Percentiles rank a stretch among this genome's conserved stretches.
These are phyloP conservation scores for Tubiluchus corallicola DNA, from an alignment of 2,888 invertebrate species.

Conservation along the genomic window DNA sequence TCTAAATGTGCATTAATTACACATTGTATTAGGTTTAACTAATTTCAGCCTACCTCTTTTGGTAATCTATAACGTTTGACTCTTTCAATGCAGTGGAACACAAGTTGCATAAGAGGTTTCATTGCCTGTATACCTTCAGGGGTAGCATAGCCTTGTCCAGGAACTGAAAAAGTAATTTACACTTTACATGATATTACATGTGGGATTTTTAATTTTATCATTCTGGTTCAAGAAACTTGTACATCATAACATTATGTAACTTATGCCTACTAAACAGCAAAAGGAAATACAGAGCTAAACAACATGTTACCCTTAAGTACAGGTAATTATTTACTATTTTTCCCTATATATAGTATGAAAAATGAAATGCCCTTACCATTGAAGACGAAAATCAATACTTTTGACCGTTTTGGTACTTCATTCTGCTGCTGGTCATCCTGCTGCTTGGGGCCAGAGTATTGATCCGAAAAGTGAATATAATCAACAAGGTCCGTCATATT, in stretches of 20 bases:
- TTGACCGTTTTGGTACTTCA: conserved; percentile 50
- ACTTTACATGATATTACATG: too few relatives aligned
- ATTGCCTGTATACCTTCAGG: conserved; percentile 46
- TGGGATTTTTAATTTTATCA: too few relatives aligned
- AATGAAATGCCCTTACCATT: too few relatives aligned
- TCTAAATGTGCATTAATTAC: too few relatives aligned
- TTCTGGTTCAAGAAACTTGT: too few relatives aligned
- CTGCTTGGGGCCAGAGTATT: conserved; percentile 73
- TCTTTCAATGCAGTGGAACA: conserved; percentile 83
- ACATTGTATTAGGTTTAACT: neutral
- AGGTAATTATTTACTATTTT: too few relatives aligned
- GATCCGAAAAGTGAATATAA: conserved; percentile 91
- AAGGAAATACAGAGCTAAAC: too few relatives aligned
- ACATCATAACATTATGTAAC: too few relatives aligned
- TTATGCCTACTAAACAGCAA: too few relatives aligned
- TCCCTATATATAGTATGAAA: too few relatives aligned
- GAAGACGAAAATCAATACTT: conserved; percentile 60
- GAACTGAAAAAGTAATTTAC: conserved; percentile 21
- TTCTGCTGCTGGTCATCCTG: conserved; percentile 41
- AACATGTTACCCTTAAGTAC: too few relatives aligned
- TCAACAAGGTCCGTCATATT: conserved; percentile 71
- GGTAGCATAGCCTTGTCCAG: conserved; percentile 24
- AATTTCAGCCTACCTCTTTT: conserved; percentile 51
- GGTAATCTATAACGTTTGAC: conserved; percentile 64
- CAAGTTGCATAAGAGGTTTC: conserved; percentile 60